A percentile compares a stretch with the other conserved stretches of the same genome.
These are phyloP conservation scores for Catotricha subobsoleta DNA, from an alignment of 2,888 invertebrate species.

Conservation along the genomic window DNA sequence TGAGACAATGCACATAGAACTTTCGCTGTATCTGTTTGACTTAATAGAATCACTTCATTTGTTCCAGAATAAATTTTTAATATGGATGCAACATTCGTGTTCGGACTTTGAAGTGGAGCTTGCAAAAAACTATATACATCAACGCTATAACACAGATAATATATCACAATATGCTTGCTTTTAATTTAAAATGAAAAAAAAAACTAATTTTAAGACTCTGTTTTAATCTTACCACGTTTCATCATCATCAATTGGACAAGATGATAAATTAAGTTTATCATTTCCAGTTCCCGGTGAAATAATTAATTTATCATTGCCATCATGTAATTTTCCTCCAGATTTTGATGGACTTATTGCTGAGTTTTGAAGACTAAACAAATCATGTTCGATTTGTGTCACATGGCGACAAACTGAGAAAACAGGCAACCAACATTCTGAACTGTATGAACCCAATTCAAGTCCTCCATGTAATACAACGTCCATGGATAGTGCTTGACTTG, in stretches of 20 bases:
- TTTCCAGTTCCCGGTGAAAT: constrained; percentile 35
- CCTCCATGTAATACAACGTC: constrained; percentile 78
- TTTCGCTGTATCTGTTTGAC: constrained; percentile 66
- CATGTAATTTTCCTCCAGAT: constrained; percentile 23
- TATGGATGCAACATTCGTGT: constrained; percentile 30
- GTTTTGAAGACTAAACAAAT: constrained; percentile 64
- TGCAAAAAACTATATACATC: constrained; percentile 73
- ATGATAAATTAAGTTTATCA: constrained; percentile 40
- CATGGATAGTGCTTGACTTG: constrained; percentile 80
- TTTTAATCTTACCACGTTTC: constrained; percentile 52
- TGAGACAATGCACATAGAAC: constrained; percentile 80
- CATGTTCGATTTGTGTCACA: constrained; percentile 79
- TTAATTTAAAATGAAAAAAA: neutral
- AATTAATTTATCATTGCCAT: constrained; percentile 24
- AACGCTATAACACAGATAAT: constrained; percentile 36
- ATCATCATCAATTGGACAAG: constrained; percentile 47
- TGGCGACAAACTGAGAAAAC: constrained; percentile 88
- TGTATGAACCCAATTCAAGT: constrained; percentile 79
- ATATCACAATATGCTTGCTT: neutral
- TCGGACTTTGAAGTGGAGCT: constrained; percentile 45
- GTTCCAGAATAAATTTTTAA: constrained; percentile 27
- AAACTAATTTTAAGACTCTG: neutral
- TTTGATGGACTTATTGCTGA: constrained; percentile 24
- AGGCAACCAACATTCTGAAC: constrained; percentile 89
- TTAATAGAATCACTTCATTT: constrained; percentile 38